A percentile compares a stretch with the other conserved stretches of the same genome.
phyloP scores from a whole-genome alignment of 2,888 invertebrate species.

The Pandemis cinnamomeana region DNA sequence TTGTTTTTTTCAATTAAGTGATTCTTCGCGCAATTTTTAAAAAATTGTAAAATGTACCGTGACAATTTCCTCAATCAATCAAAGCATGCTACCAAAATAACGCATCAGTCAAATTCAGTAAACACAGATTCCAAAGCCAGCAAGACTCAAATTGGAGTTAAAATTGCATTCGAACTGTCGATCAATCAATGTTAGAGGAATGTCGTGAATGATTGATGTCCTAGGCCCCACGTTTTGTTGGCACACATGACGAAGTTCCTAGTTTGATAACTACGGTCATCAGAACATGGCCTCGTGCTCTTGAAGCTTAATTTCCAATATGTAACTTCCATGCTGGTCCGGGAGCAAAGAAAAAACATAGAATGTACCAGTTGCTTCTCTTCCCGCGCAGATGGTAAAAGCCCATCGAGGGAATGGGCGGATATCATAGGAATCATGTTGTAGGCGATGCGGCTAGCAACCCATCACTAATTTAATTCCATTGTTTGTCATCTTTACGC shows the following conservation, averaged over 20 bases:
- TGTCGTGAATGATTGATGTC: not conserved
- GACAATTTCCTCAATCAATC: not conserved
- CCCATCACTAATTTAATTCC: too few species aligned
- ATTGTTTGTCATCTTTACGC: too few species aligned
- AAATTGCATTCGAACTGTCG: not conserved
- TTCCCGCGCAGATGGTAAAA: too few species aligned
- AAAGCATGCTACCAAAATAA: not conserved
- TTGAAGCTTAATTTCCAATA: not conserved
- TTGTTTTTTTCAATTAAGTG: too few species aligned
- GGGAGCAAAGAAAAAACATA: too few species aligned
- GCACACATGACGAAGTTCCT: not conserved
- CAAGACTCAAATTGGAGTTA: not conserved
- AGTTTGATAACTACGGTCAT: not conserved
- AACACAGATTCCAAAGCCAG: not conserved
- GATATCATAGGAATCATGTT: too few species aligned
- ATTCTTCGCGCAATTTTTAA: too few species aligned
- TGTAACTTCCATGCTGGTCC: too few species aligned
- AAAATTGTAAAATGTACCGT: not conserved
- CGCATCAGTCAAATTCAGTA: not conserved
- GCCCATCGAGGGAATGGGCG: too few species aligned
- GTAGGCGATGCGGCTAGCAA: too few species aligned
- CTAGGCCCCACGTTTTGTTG: not conserved
- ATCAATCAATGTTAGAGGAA: constrained; percentile 1
- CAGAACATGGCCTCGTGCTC: not conserved
- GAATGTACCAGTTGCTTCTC: too few species aligned